Percentiles rank a stretch among this genome's conserved stretches.
phyloP scores from a whole-genome alignment of 2,888 invertebrate genomes.

The Aspidiotus destructor region DNA sequence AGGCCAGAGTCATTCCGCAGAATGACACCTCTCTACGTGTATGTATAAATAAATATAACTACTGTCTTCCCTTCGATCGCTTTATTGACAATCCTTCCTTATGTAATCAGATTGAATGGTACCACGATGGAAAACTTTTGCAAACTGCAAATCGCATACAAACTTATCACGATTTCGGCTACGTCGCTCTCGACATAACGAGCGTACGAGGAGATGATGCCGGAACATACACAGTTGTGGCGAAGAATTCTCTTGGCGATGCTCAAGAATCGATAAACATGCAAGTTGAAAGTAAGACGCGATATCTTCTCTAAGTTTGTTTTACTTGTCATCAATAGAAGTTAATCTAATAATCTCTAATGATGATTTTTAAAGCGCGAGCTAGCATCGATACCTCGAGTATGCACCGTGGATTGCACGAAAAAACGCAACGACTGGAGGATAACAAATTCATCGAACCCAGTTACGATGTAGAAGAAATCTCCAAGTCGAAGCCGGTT shows the following conservation, averaged over 20 bases:
- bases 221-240: slow-evolving; percentile 86
- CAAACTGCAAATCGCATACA: slow-evolving; percentile 83
- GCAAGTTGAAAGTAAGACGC: slow-evolving; percentile 72
- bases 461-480: slow-evolving; percentile 81
- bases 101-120: slow-evolving; percentile 71
- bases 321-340: neutral
- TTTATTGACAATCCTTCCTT: too few relatives aligned
- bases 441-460: slow-evolving; percentile 71
- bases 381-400: slow-evolving; percentile 81
- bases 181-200: slow-evolving; percentile 88
- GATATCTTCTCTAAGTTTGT: neutral
- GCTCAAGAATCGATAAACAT: slow-evolving; percentile 72
- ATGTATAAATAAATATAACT: slow-evolving; percentile 2
- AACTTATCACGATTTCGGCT: slow-evolving; percentile 92
- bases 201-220: slow-evolving; percentile 86
- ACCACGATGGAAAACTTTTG: slow-evolving; percentile 86
- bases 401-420: slow-evolving; percentile 75
- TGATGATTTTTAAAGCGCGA: slow-evolving; percentile 54
- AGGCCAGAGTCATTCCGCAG: slow-evolving; percentile 88
- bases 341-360: neutral
- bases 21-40: slow-evolving; percentile 77
- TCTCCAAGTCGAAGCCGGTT: slow-evolving; percentile 87
- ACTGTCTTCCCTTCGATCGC: too few relatives aligned
- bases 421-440: slow-evolving; percentile 79
- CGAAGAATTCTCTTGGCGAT: slow-evolving; percentile 82